A percentile compares a stretch with the other conserved stretches of the same genome.
These are phyloP conservation scores for Cercopithecus mona DNA, from an alignment of 2,113 vertebrate genomes.

Conservation along the genomic window DNA sequence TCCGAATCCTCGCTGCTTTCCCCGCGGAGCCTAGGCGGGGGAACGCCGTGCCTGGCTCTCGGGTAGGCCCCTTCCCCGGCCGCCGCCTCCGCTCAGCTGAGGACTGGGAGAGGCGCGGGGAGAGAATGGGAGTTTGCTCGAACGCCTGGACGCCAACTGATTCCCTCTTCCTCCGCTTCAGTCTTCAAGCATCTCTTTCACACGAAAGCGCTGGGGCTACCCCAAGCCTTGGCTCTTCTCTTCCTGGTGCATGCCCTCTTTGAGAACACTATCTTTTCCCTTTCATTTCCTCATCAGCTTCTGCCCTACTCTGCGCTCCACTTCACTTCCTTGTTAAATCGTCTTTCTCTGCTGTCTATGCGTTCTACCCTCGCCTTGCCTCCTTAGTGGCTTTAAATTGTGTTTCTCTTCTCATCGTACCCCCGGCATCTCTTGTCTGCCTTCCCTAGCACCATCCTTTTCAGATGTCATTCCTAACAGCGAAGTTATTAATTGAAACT, in stretches of 20 bases:
- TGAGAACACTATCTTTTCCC: slow-evolving; percentile 25
- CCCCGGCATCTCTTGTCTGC: not conserved
- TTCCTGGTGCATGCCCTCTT: not conserved
- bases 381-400: not conserved
- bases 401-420: not conserved
- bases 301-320: not conserved
- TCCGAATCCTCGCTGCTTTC: not conserved
- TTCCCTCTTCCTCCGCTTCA: not conserved
- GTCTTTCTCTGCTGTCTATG: not conserved
- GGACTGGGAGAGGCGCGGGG: not conserved
- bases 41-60: slow-evolving; percentile 18
- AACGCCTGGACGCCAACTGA: not conserved
- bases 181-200: not conserved
- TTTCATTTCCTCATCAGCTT: slow-evolving; percentile 3
- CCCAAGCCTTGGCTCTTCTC: not conserved
- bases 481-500: slow-evolving; percentile 20
- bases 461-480: slow-evolving; percentile 3
- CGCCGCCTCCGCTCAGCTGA: slow-evolving; percentile 49
- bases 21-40: not conserved
- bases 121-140: not conserved
- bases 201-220: not conserved
- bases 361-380: not conserved
- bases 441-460: not conserved
- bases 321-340: slow-evolving; percentile 69
- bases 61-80: slow-evolving; percentile 56